These are phyloP conservation scores for Callithrix jacchus DNA, from an alignment of 2,113 vertebrate species.

Conservation along the genomic window DNA sequence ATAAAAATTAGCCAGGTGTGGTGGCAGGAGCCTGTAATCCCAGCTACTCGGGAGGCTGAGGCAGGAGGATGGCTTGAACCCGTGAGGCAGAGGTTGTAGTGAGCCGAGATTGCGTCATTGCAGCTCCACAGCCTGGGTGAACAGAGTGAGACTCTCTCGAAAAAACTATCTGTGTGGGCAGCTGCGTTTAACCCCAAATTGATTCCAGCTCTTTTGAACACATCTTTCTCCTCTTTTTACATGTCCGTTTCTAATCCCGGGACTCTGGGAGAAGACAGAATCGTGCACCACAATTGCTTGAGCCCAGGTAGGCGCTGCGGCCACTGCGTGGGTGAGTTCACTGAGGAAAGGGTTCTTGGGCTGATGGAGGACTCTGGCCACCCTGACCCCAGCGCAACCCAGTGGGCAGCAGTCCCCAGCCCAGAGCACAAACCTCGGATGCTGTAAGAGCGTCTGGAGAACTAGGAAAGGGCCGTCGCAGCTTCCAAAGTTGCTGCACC, in stretches of 20 bases:
- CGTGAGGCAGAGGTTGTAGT: too few species aligned
- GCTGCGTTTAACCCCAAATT: neutral
- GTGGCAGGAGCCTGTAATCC: too few species aligned
- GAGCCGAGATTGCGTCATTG: too few species aligned
- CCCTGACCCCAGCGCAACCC: neutral
- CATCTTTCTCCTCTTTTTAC: neutral
- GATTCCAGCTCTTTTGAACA: constrained; percentile 44
- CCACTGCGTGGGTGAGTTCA: fast-evolving
- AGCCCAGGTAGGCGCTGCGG: fast-evolving
- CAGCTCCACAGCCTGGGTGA: too few species aligned
- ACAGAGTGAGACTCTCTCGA: neutral
- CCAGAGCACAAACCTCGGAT: fast-evolving
- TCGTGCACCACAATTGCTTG: too few species aligned
- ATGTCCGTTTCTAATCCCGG: too few species aligned
- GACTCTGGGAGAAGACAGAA: neutral
- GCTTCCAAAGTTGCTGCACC: fast-evolving
- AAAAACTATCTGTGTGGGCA: neutral
- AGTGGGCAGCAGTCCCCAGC: fast-evolving
- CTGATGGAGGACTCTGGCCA: neutral
- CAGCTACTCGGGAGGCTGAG: too few species aligned
- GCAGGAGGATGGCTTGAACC: too few species aligned
- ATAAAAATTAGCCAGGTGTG: too few species aligned
- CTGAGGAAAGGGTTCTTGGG: neutral
- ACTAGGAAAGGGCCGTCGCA: fast-evolving
- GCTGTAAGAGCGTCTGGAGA: neutral